These are phyloP conservation scores for Tautogolabrus adspersus DNA, from an alignment of 2,113 vertebrate genomes.

Conservation along the genomic window DNA sequence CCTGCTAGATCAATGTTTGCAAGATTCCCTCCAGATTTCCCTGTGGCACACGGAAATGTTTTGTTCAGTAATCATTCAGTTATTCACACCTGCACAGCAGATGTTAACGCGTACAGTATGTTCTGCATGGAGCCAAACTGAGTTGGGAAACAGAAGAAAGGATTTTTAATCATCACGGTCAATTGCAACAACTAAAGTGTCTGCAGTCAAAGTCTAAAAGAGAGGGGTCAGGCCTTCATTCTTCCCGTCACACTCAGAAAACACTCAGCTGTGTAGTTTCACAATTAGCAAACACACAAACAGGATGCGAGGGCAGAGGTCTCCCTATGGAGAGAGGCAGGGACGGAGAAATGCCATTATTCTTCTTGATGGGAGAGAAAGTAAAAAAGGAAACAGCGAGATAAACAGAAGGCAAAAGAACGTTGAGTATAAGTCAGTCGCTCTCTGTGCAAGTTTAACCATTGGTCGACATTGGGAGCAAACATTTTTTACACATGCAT, in stretches of 20 bases:
- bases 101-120: not conserved
- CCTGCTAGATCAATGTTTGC: no score
- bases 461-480: no score
- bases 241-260: not conserved
- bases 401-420: not conserved
- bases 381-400: not conserved
- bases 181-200: not conserved
- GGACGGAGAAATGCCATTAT: not conserved
- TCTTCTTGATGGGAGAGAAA: not conserved
- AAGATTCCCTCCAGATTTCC: no score
- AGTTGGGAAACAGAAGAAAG: not conserved
- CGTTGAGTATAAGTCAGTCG: no score
- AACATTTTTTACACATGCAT: no score
- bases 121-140: not conserved
- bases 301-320: constrained; percentile 45
- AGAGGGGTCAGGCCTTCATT: not conserved
- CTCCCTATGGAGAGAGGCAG: not conserved
- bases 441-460: not conserved
- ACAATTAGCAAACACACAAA: constrained; percentile 12
- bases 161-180: not conserved
- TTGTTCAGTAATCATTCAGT: no score
- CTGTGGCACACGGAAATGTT: not conserved
- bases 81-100: not conserved
- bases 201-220: not conserved
- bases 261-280: not conserved